Conservation (phyloP, 2,797 vertebrate genomes). For the Mus spretus region DNA sequence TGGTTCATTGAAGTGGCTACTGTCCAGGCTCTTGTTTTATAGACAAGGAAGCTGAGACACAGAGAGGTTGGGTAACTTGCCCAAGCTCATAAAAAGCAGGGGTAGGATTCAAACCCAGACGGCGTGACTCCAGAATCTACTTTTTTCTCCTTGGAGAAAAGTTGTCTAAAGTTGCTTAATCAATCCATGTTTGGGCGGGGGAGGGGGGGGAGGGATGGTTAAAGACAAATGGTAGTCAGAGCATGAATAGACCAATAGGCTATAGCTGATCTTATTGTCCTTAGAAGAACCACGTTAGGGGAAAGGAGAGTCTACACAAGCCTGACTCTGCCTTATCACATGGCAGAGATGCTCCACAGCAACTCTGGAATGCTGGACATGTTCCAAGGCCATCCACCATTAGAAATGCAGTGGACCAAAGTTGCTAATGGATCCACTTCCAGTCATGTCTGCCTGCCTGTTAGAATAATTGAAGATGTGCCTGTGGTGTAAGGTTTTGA, state of each 20-base stretch:
- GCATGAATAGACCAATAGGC: not conserved
- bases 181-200: rapidly evolving
- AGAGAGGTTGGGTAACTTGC: not conserved
- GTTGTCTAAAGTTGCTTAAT: not conserved
- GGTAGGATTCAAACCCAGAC: slow-evolving; percentile 48
- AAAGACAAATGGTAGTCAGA: not conserved
- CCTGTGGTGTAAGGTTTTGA: not conserved
- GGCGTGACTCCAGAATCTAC: not conserved
- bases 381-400: not conserved
- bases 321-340: not conserved
- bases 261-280: not conserved
- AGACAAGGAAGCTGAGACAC: slow-evolving; percentile 51
- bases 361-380: not conserved
- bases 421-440: not conserved
- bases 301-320: not conserved
- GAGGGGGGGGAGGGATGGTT: too few relatives aligned
- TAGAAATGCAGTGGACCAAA: not conserved
- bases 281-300: not conserved
- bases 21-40: slow-evolving; percentile 58
- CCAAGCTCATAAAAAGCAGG: slow-evolving; percentile 71
- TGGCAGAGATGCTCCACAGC: not conserved
- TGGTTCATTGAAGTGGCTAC: not conserved
- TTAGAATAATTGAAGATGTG: not conserved
- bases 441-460: not conserved
- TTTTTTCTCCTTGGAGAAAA: not conserved